A percentile compares a stretch with the other conserved stretches of the same genome.
These are phyloP conservation scores for Varecia variegata DNA, from an alignment of 2,797 vertebrate genomes.

Conservation along the genomic window DNA sequence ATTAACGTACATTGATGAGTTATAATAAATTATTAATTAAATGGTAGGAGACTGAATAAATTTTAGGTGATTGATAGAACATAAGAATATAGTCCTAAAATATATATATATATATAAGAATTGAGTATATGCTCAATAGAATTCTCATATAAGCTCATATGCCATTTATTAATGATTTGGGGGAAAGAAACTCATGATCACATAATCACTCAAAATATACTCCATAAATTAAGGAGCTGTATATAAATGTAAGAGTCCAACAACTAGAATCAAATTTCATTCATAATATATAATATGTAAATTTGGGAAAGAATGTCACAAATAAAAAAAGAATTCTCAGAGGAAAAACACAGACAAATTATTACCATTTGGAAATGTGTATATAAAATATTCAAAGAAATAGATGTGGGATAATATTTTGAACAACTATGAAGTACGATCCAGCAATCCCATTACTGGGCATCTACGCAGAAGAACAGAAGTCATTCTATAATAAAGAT, in stretches of 20 bases:
- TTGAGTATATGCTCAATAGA: neutral
- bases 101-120: neutral
- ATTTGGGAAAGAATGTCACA: neutral
- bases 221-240: neutral
- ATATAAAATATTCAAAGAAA: neutral
- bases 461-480: no score
- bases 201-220: neutral
- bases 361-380: neutral
- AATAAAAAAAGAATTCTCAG: neutral
- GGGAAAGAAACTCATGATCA: neutral
- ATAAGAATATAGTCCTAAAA: neutral
- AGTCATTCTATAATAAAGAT: no score
- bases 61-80: neutral
- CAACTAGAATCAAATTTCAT: neutral
- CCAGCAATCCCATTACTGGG: no score
- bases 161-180: neutral
- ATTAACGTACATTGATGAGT: neutral
- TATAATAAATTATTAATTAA: neutral
- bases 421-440: neutral
- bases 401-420: neutral
- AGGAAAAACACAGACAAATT: neutral
- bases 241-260: neutral
- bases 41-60: neutral
- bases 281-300: neutral
- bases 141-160: neutral